These are phyloP conservation scores for Drosophila bocqueti DNA, from an alignment of 1,140 invertebrate genomes.

Conservation along the genomic window DNA sequence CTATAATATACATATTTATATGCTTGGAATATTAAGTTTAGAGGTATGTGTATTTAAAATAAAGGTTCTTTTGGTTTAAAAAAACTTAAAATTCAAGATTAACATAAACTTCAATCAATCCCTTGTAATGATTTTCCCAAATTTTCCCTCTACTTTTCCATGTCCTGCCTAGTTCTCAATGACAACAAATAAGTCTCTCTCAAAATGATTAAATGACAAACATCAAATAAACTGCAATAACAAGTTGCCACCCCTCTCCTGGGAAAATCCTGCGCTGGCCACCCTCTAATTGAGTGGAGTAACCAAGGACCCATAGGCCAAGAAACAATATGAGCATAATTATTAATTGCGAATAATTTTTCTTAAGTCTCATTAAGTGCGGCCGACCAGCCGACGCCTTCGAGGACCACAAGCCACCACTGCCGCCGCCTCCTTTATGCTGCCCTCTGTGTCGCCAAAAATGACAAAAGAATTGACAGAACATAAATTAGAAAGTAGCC, in stretches of 20 bases:
- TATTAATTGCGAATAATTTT: slow-evolving; percentile 83
- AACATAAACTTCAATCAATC: background rate
- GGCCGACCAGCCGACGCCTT: slow-evolving; percentile 63
- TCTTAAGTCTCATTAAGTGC: slow-evolving; percentile 80
- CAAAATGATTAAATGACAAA: slow-evolving; percentile 73
- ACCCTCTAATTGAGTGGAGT: slow-evolving; percentile 40
- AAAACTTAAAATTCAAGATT: background rate
- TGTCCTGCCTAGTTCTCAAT: slow-evolving; percentile 18
- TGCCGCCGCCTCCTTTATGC: slow-evolving; percentile 7
- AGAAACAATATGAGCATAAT: slow-evolving; percentile 79
- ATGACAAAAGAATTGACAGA: slow-evolving; percentile 77
- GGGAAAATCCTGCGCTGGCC: background rate
- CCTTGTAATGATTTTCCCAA: background rate
- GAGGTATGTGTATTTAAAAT: background rate
- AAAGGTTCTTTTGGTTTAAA: background rate
- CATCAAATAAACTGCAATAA: slow-evolving; percentile 78
- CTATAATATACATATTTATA: background rate
- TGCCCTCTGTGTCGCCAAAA: slow-evolving; percentile 34
- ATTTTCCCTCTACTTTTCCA: background rate
- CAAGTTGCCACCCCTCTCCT: slow-evolving; percentile 44
- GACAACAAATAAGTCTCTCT: slow-evolving; percentile 70
- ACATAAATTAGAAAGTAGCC: slow-evolving; percentile 73
- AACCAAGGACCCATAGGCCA: slow-evolving; percentile 40
- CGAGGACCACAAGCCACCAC: slow-evolving; percentile 32
- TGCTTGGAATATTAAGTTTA: background rate